Evolutionary conservation across 2,113 vertebrate species (phyloP).

Genomic region (Pangasianodon hypophthalmus): DNA sequence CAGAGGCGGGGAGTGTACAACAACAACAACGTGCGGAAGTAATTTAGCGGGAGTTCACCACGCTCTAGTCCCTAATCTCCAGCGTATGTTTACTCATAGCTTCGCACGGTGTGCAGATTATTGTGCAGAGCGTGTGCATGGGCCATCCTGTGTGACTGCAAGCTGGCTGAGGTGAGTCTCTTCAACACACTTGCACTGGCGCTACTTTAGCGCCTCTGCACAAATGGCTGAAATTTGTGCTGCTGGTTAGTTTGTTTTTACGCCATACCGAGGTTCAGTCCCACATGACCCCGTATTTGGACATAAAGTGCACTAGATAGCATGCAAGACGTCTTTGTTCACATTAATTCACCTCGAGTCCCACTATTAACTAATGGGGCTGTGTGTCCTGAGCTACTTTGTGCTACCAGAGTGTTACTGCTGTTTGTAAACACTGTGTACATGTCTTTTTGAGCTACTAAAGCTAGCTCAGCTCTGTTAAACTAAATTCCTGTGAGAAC

Average conservation of each 20-base stretch:
- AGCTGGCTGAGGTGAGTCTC: constrained; percentile 18
- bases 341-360: not conserved
- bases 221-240: not conserved
- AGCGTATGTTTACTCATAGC: not conserved
- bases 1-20: no score
- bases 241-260: not conserved
- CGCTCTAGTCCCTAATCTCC: not conserved
- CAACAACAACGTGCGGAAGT: constrained; percentile 37
- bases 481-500: not conserved
- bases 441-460: not conserved
- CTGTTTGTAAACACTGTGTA: not conserved
- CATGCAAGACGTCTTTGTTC: not conserved
- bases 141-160: not conserved
- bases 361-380: not conserved
- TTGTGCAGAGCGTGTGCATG: not conserved
- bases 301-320: not conserved
- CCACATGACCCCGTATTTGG: not conserved
- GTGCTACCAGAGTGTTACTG: not conserved
- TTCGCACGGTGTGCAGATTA: not conserved
- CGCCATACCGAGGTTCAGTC: not conserved
- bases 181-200: not conserved
- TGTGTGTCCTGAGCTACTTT: not conserved
- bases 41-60: constrained; percentile 35
- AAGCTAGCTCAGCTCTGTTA: not conserved
- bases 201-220: not conserved